phyloP scores from a whole-genome alignment of 2,888 invertebrate species.

The Caenorhabditis sp. region DNA sequence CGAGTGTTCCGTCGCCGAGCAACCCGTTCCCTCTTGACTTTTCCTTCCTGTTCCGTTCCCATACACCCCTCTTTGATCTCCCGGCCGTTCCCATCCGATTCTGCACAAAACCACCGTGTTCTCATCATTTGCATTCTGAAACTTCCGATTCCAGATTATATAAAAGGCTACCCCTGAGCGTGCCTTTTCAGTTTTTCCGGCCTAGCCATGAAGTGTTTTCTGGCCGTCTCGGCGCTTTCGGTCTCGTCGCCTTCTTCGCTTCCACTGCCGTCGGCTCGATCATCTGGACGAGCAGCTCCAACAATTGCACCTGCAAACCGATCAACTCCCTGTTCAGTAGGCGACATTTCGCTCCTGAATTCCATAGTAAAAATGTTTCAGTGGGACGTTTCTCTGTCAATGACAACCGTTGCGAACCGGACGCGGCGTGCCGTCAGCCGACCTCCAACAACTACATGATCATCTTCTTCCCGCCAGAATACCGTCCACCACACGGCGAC shows the following conservation, averaged over 20 bases:
- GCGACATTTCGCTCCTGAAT: not conserved
- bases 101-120: no score
- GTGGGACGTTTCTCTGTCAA: not conserved
- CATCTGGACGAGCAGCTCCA: not conserved
- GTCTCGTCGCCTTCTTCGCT: not conserved
- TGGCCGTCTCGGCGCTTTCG: not conserved
- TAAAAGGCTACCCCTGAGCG: no score
- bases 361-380: not conserved
- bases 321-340: not conserved
- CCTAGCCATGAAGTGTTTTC: not conserved
- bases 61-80: no score
- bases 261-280: not conserved
- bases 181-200: no score
- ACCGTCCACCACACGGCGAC: not conserved
- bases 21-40: no score
- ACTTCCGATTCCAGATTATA: no score
- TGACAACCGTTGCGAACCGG: not conserved
- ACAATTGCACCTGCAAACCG: not conserved
- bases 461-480: not conserved
- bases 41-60: no score
- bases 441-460: not conserved
- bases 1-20: no score
- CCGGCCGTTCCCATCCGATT: no score
- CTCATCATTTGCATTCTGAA: no score
- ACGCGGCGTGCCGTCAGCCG: not conserved